Evolutionary conservation across 2,113 vertebrate genomes (phyloP), one percentile per base, ranked within the genome.

Genomic region (Gallinago paraguaiae): DNA sequence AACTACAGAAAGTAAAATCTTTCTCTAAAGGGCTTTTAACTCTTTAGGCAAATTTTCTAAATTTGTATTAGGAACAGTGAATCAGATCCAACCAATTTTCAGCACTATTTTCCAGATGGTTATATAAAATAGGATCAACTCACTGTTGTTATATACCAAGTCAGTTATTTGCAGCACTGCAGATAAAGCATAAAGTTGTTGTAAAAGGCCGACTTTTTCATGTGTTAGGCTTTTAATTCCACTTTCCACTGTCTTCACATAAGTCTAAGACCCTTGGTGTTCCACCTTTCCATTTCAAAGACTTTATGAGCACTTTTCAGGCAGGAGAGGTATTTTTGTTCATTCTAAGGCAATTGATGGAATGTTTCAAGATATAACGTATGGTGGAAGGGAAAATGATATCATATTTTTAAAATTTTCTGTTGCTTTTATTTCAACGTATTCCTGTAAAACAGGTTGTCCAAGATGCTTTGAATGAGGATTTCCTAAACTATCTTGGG

Each of bases 221-320:
- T 24, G 7, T 89, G 43, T 63, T 25, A 51, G 39, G 37, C 25
- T 90, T 90, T 91, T 63, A 88, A 41, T 35, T 51, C 82, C 37
- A 81, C 35, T 88, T 90, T 86, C 31, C n/a, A 41, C 17, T 27
- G 8, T 33, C 46, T 92, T 86, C 35, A 54, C 30, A 8, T 45
- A 78, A 67, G 46, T 63, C 41, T 57, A 82, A 92, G 71, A 86
- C n/a, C 19, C 50, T 69, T 2, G 3, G 11, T 80, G 15, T 80
- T 90, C 54, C 37, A 57, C 35, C 59, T 82, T 92, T 93, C 59
- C 31, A 54, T 88, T 96, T 94, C 79, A 93, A 92, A 88, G 54
- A 30, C 51, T 93, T 80, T 76, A 74, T 86, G 43, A 86, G 22
- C 19, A 83, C 27, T 67, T 82, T 83, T 72, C 68, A 59, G n/a